Percentiles rank a stretch among this genome's conserved stretches.
Evolutionary conservation across 1,140 invertebrate genomes (phyloP).

Genomic region (Frieseomelitta varia): DNA sequence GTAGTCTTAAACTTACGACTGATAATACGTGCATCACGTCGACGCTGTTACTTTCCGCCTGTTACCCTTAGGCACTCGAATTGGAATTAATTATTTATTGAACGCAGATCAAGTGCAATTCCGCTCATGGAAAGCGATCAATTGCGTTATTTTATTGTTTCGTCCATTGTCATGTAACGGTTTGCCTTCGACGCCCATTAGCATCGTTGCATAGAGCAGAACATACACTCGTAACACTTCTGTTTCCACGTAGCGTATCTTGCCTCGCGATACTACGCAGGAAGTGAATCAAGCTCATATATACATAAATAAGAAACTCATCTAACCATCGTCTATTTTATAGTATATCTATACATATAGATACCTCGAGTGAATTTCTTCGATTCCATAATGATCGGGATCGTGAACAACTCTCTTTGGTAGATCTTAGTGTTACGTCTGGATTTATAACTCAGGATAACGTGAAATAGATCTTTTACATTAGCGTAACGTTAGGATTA

Average conservation of each 20-base stretch:
- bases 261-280: neutral
- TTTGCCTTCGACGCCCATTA: slow-evolving; percentile 45
- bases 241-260: neutral
- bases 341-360: too few relatives aligned
- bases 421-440: neutral
- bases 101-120: slow-evolving; percentile 47
- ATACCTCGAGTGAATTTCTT: neutral
- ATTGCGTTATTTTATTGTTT: slow-evolving; percentile 50
- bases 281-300: neutral
- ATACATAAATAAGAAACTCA: neutral
- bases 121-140: slow-evolving; percentile 41
- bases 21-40: neutral
- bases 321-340: neutral
- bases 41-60: slow-evolving; percentile 8
- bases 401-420: neutral
- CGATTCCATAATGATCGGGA: neutral
- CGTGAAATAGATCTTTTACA: neutral
- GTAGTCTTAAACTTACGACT: neutral
- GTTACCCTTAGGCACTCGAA: slow-evolving; percentile 10
- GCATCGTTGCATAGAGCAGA: neutral
- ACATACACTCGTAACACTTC: neutral
- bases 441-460: neutral
- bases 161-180: slow-evolving; percentile 27
- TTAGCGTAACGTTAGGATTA: neutral
- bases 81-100: slow-evolving; percentile 53